phyloP scores from a whole-genome alignment of 2,797 vertebrate species.

The Nannoperca obscura region DNA sequence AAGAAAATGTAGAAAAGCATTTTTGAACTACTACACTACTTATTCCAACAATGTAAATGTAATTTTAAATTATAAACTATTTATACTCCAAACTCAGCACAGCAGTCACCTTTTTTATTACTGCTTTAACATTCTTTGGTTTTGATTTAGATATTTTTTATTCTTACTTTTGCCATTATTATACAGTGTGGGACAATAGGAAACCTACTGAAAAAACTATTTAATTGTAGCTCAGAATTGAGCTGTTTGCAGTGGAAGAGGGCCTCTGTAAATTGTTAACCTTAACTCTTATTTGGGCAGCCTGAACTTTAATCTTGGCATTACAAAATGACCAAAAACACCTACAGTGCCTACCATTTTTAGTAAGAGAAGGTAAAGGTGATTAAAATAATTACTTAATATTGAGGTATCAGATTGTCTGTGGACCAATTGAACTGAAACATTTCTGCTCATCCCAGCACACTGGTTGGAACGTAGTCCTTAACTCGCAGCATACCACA shows the following conservation, averaged over 20 bases:
- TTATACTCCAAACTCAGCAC: background rate
- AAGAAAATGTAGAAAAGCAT: background rate
- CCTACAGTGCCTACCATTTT: background rate
- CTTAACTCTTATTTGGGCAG: constrained; percentile 10
- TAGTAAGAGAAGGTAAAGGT: background rate
- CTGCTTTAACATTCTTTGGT: background rate
- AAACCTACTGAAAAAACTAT: background rate
- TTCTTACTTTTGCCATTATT: background rate
- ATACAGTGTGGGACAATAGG: background rate
- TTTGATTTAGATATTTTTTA: background rate
- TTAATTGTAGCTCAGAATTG: background rate
- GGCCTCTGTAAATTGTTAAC: constrained; percentile 32
- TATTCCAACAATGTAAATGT: background rate
- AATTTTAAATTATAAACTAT: background rate
- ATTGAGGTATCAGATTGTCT: background rate
- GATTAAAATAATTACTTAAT: background rate
- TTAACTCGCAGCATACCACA: constrained; percentile 27
- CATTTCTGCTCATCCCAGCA: constrained; percentile 5
- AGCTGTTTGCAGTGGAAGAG: background rate
- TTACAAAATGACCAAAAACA: background rate
- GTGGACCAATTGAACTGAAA: background rate
- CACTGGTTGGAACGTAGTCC: constrained; percentile 13
- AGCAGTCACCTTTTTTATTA: background rate
- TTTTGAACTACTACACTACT: background rate
- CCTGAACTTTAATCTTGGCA: constrained; percentile 13